These are phyloP conservation scores for Neuroscelio doddi DNA, from an alignment of 2,888 invertebrate genomes.

Conservation along the genomic window DNA sequence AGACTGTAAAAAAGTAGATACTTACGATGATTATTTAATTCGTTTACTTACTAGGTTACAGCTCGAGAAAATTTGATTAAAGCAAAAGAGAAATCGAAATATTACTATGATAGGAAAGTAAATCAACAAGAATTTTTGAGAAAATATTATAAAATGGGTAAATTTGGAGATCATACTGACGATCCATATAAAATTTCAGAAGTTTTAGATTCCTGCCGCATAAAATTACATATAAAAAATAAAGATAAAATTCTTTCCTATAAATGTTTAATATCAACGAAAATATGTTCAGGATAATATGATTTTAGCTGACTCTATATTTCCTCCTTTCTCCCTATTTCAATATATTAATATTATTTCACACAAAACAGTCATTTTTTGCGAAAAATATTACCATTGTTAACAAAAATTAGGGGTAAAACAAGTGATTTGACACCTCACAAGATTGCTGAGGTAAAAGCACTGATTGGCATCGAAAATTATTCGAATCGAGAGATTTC, in stretches of 20 bases:
- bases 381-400: no score
- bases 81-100: constrained; percentile 33
- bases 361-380: no score
- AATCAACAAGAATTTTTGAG: constrained; percentile 23
- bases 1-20: neutral
- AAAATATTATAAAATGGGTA: constrained; percentile 25
- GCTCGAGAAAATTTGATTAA: constrained; percentile 27
- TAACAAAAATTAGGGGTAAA: no score
- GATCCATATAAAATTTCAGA: constrained; percentile 35
- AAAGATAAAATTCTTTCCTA: constrained; percentile 12
- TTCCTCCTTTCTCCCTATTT: no score
- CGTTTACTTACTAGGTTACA: constrained; percentile 14
- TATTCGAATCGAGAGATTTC: no score
- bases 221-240: constrained; percentile 1
- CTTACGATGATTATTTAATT: constrained; percentile 20
- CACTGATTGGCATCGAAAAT: no score
- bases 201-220: constrained; percentile 13
- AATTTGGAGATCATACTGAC: constrained; percentile 25
- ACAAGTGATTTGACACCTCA: no score
- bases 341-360: no score
- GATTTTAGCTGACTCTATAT: no score
- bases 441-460: no score
- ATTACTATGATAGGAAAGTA: constrained; percentile 24
- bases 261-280: no score
- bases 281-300: no score